phyloP scores from a whole-genome alignment of 2,888 invertebrate genomes.

The Drosophila aldrichi region DNA sequence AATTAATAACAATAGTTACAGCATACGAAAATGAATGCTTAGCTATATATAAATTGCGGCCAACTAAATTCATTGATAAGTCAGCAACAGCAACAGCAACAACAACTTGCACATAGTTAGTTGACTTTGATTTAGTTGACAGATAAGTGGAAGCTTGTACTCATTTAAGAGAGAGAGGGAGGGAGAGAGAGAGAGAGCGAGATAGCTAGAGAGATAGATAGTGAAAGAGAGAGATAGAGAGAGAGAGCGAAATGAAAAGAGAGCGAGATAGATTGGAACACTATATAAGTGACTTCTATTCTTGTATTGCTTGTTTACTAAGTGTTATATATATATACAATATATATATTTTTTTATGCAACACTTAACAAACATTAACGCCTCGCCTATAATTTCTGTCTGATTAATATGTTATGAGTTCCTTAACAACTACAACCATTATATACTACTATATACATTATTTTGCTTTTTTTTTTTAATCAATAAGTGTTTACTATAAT shows the following conservation, averaged over 20 bases:
- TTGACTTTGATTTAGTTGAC: conserved; percentile 1
- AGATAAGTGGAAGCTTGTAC: not conserved
- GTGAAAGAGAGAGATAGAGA: not conserved
- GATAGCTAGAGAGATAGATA: not conserved
- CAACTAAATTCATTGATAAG: conserved; percentile 1
- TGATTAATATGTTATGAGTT: not conserved
- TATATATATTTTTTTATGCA: not conserved
- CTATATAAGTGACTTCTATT: not conserved
- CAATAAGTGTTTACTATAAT: not conserved
- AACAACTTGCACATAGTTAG: not conserved
- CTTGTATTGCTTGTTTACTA: not conserved
- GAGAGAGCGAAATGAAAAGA: not conserved
- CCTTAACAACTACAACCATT: not conserved
- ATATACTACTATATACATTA: not conserved
- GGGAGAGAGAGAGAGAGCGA: not conserved
- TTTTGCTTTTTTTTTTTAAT: not conserved
- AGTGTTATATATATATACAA: not conserved
- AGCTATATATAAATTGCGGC: not conserved
- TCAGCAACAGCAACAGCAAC: not conserved
- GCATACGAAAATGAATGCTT: not conserved
- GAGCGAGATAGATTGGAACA: not conserved
- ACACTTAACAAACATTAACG: not conserved
- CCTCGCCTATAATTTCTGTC: not conserved
- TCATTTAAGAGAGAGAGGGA: not conserved
- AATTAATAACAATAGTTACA: conserved; percentile 11